These are phyloP conservation scores for Cyphomyrus plagiostoma DNA, from an alignment of 2,113 vertebrate species.

Conservation along the genomic window DNA sequence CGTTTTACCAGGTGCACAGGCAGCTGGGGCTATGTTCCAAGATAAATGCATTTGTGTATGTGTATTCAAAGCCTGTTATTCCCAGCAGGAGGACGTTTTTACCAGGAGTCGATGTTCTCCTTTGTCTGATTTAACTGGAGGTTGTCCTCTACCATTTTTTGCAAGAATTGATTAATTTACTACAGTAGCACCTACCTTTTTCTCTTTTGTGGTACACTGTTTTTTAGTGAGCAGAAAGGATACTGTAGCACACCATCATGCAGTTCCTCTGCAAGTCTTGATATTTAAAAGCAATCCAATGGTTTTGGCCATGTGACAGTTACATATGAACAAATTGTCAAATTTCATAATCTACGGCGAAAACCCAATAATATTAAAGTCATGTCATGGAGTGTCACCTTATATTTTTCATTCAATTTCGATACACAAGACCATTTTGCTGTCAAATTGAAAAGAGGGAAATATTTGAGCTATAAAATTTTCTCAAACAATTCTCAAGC, in stretches of 20 bases:
- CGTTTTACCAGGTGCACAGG: conserved; percentile 29
- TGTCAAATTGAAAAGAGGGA: background rate
- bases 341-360: background rate
- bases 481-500: background rate
- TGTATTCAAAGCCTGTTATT: background rate
- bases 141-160: background rate
- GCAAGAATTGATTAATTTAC: conserved; percentile 10
- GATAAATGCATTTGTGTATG: conserved; percentile 4
- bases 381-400: background rate
- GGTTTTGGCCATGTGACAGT: background rate
- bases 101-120: background rate
- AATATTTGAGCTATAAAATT: background rate
- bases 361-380: background rate
- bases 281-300: background rate
- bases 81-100: background rate
- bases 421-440: background rate
- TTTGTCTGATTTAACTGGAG: background rate
- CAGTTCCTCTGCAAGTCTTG: background rate
- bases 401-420: background rate
- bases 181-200: background rate
- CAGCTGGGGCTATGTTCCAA: background rate
- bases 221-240: background rate
- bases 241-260: background rate
- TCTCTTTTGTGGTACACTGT: background rate
- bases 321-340: background rate